These are phyloP conservation scores for Chamaetylas fuelleborni DNA, from an alignment of 2,113 vertebrate species.

Conservation along the genomic window DNA sequence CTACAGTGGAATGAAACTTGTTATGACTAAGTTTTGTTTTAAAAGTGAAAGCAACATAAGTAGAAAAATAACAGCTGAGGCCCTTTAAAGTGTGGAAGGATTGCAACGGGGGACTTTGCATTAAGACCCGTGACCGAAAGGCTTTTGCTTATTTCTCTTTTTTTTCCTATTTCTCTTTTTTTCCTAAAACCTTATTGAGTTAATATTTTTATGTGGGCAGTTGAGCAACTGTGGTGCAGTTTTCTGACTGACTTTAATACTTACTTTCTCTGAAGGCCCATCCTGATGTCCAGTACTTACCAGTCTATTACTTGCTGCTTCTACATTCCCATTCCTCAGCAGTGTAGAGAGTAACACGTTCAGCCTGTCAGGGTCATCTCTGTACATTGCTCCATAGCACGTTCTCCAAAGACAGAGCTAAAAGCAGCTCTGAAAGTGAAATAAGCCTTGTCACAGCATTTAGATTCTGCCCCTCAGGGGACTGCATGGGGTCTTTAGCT, in stretches of 20 bases:
- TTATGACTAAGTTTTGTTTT: conserved; percentile 8
- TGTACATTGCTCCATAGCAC: neutral
- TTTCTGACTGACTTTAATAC: neutral
- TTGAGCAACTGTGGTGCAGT: neutral
- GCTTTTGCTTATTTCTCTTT: neutral
- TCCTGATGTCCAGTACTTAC: neutral
- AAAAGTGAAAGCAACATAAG: conserved; percentile 2
- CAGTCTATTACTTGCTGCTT: neutral
- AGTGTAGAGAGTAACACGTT: neutral
- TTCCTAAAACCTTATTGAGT: neutral
- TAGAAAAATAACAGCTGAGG: neutral
- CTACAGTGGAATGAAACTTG: neutral
- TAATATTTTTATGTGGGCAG: neutral
- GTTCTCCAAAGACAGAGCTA: neutral
- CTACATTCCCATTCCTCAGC: neutral
- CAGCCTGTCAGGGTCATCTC: neutral
- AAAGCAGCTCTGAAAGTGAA: neutral
- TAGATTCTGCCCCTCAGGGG: neutral
- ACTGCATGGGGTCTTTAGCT: neutral
- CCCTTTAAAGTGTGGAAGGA: neutral
- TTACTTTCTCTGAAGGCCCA: neutral
- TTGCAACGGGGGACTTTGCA: neutral
- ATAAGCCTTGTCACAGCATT: neutral
- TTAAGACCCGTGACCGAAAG: neutral
- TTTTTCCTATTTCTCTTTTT: neutral